Conservation (phyloP, 2,888 invertebrate species). For the Ectobius pallidus region DNA sequence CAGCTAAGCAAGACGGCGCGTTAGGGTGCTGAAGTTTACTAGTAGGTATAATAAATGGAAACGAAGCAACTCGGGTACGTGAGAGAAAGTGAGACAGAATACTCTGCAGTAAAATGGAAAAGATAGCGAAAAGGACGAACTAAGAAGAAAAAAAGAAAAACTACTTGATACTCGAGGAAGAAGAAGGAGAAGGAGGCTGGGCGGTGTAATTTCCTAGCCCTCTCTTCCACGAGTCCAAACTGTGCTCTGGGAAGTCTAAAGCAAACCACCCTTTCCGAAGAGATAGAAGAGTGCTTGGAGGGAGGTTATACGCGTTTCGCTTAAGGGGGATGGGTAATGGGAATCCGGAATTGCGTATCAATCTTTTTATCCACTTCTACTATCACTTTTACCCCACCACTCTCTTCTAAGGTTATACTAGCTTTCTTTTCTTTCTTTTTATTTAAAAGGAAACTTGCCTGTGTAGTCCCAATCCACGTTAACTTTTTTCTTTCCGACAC, state of each 20-base stretch:
- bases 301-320: neutral
- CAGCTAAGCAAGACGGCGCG: neutral
- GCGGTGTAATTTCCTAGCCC: too few relatives aligned
- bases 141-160: conserved; percentile 10
- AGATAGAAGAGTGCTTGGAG: conserved; percentile 3
- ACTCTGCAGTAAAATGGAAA: conserved; percentile 17
- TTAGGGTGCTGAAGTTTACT: neutral
- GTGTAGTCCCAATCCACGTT: conserved; percentile 14
- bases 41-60: neutral
- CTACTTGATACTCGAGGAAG: conserved; percentile 5
- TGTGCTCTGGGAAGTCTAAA: neutral
- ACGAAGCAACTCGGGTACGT: neutral
- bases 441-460: conserved; percentile 10
- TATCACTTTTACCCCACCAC: neutral
- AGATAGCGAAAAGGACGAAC: conserved; percentile 13
- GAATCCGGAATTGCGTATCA: conserved; percentile 44
- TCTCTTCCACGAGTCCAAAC: too few relatives aligned
- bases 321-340: conserved; percentile 42
- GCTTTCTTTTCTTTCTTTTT: conserved; percentile 21
- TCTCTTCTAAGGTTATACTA: neutral
- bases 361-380: conserved; percentile 38
- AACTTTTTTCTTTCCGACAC: conserved; percentile 3
- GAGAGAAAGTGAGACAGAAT: neutral
- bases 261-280: conserved; percentile 22
- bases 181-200: too few relatives aligned